Evolutionary conservation across 2,888 invertebrate genomes (phyloP).

Genomic region (Proisotoma minuta): DNA sequence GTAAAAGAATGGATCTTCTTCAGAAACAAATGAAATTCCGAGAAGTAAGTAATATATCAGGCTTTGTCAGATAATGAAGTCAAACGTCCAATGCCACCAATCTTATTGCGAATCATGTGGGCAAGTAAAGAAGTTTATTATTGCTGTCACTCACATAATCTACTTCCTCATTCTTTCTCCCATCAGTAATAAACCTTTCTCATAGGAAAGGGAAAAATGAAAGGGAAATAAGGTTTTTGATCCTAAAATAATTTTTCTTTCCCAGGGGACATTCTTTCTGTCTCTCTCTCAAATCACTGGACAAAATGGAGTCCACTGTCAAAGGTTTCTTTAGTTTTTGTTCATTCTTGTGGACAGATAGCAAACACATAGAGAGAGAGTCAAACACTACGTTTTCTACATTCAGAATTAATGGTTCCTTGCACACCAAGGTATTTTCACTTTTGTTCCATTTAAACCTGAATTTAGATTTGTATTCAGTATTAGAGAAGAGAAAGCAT

Average conservation of each 20-base stretch:
- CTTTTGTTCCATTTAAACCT: too few relatives aligned
- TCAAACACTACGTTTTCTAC: too few relatives aligned
- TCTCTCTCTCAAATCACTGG: background rate
- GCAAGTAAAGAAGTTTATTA: background rate
- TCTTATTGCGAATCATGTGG: too few relatives aligned
- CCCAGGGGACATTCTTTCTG: background rate
- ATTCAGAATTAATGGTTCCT: background rate
- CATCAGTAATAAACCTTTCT: background rate
- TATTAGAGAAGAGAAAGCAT: too few relatives aligned
- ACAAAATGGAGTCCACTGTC: background rate
- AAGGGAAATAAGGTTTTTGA: background rate
- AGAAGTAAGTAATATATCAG: too few relatives aligned
- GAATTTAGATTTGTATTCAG: too few relatives aligned
- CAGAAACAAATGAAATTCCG: too few relatives aligned
- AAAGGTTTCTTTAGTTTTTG: background rate
- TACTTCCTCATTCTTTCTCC: background rate
- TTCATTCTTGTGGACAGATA: too few relatives aligned
- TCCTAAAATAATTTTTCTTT: background rate
- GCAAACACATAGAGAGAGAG: too few relatives aligned
- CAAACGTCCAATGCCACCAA: too few relatives aligned
- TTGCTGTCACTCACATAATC: conserved; percentile 2
- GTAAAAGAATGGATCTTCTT: too few relatives aligned
- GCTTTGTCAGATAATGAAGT: too few relatives aligned
- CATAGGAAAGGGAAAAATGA: background rate
- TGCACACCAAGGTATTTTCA: background rate